These are phyloP conservation scores for Poecilia picta DNA, from an alignment of 2,797 vertebrate species.

Conservation along the genomic window DNA sequence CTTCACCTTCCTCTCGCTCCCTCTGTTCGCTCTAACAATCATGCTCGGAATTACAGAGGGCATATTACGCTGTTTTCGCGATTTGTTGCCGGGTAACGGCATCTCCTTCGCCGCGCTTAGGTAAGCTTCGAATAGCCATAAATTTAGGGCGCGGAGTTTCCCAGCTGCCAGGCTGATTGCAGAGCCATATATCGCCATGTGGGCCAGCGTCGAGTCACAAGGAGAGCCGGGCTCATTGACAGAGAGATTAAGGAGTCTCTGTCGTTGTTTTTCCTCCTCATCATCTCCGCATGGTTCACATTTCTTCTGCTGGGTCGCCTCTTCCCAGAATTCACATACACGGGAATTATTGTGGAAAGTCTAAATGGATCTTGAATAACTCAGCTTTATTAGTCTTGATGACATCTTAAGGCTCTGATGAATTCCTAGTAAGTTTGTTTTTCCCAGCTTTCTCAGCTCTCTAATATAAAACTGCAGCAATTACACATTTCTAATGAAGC, in stretches of 20 bases:
- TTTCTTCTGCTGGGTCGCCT: constrained; percentile 17
- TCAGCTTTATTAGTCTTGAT: constrained; percentile 7
- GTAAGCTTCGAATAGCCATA: constrained; percentile 58
- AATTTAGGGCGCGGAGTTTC: constrained; percentile 59
- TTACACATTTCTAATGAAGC: constrained; percentile 20
- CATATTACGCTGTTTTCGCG: constrained; percentile 49
- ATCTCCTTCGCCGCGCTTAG: constrained; percentile 36
- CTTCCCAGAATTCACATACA: constrained; percentile 28
- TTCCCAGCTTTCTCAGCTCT: background rate
- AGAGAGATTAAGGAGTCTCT: constrained; percentile 17
- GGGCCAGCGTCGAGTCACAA: constrained; percentile 26
- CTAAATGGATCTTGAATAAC: constrained; percentile 25
- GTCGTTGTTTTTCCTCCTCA: constrained; percentile 11
- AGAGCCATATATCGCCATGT: constrained; percentile 44
- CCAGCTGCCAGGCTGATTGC: constrained; percentile 53
- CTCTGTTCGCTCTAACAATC: constrained; percentile 31
- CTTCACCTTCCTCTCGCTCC: constrained; percentile 7
- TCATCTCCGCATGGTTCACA: constrained; percentile 2
- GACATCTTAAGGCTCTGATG: background rate
- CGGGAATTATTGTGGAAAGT: constrained; percentile 14
- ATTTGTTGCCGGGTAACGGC: constrained; percentile 58
- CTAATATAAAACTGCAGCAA: background rate
- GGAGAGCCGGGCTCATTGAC: constrained; percentile 25
- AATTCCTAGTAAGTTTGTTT: background rate
- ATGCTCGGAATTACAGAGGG: constrained; percentile 14